phyloP scores from a whole-genome alignment of 2,797 vertebrate genomes.

The Cebuella pygmaea region DNA sequence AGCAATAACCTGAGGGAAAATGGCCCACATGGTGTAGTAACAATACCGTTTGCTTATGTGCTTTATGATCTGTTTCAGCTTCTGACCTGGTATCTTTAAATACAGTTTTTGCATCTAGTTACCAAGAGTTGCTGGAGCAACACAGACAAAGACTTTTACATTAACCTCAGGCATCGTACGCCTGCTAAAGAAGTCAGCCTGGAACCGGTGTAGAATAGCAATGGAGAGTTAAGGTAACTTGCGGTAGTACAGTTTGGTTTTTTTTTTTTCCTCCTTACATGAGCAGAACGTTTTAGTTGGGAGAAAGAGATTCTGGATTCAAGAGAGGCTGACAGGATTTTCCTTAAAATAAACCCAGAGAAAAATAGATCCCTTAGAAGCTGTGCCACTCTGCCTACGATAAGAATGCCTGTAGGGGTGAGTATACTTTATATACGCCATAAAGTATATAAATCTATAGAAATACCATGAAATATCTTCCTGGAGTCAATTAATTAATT shows the following conservation, averaged over 20 bases:
- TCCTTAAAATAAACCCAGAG: neutral
- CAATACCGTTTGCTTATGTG: neutral
- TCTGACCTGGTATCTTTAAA: conserved; percentile 18
- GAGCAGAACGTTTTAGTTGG: conserved; percentile 8
- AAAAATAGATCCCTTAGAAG: neutral
- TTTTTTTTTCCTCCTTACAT: neutral
- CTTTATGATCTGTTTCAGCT: neutral
- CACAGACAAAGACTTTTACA: neutral
- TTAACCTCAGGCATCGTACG: neutral
- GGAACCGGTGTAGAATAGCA: neutral
- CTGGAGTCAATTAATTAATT: neutral
- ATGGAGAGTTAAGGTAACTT: neutral
- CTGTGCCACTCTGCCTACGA: neutral
- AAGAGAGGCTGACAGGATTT: neutral
- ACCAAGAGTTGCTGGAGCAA: conserved; percentile 41
- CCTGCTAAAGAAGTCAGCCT: neutral
- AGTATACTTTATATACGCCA: no score
- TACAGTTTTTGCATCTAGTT: conserved; percentile 21
- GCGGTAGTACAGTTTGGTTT: fast-evolving
- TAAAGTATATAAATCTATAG: neutral
- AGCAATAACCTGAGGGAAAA: neutral
- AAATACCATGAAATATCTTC: neutral
- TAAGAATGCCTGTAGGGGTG: neutral
- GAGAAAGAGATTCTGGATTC: neutral
- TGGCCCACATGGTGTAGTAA: neutral